A percentile compares a stretch with the other conserved stretches of the same genome.
These are phyloP conservation scores for Parapristionchus giblindavisi DNA, from an alignment of 2,888 invertebrate species.

Conservation along the genomic window DNA sequence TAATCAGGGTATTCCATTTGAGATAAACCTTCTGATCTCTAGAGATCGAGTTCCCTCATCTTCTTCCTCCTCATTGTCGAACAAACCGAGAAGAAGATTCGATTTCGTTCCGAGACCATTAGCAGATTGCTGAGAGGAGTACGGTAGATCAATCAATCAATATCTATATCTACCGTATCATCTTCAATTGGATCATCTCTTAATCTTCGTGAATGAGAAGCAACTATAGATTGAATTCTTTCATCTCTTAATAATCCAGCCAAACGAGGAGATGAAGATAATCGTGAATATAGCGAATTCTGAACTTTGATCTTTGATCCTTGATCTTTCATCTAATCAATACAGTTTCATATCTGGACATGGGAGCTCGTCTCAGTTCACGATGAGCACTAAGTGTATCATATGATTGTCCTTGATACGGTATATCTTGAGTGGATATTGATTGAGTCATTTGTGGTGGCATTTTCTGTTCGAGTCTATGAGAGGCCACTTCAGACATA, in stretches of 20 bases:
- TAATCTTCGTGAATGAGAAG: constrained; percentile 19
- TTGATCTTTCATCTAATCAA: not conserved
- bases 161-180: not conserved
- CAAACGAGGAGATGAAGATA: constrained; percentile 28
- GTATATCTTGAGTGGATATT: no score
- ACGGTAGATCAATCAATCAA: not conserved
- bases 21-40: constrained; percentile 8
- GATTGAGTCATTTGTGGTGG: not conserved
- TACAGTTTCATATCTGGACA: not conserved
- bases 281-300: constrained; percentile 18
- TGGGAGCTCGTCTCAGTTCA: constrained; percentile 12
- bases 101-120: constrained; percentile 25
- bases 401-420: no score
- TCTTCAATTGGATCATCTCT: constrained; percentile 35
- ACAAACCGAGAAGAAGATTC: constrained; percentile 21
- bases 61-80: constrained; percentile 18
- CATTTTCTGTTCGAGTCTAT: not conserved
- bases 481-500: constrained; percentile 15
- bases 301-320: not conserved
- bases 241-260: constrained; percentile 13
- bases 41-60: no score
- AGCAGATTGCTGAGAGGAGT: not conserved
- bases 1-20: not conserved
- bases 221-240: not conserved
- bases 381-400: no score